These are phyloP conservation scores for Amphimedon queenslandica DNA, from an alignment of 37 sponge, comb jelly and placozoan genomes.

Conservation along the genomic window DNA sequence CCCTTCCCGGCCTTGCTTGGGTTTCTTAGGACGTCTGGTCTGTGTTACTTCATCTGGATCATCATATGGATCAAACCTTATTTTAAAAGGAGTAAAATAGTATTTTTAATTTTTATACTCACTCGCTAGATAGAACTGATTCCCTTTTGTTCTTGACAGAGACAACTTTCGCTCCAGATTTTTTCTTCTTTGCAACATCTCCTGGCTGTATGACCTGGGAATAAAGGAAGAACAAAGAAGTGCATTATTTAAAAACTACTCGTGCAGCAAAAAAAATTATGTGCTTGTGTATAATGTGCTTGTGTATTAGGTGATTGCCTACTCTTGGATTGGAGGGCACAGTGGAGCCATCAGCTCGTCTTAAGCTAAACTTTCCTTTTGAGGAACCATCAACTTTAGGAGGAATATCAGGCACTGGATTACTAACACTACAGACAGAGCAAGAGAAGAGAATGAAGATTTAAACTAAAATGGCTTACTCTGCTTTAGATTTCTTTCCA, in stretches of 20 bases:
- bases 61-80: not conserved
- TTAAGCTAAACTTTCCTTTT: constrained; percentile 43
- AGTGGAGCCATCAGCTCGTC: constrained; percentile 6
- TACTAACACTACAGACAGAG: constrained; percentile 37
- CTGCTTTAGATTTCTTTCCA: not conserved
- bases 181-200: constrained; percentile 33
- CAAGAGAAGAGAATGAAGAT: not conserved
- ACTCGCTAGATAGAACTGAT: not conserved
- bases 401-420: constrained; percentile 33
- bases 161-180: constrained; percentile 18
- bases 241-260: too few relatives aligned
- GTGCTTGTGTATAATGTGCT: too few relatives aligned
- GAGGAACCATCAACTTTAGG: constrained; percentile 24
- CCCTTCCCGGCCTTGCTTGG: not conserved
- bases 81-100: not conserved
- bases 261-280: too few relatives aligned
- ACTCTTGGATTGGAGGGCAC: constrained; percentile 35
- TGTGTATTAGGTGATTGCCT: too few relatives aligned
- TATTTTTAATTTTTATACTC: not conserved
- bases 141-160: not conserved
- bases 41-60: not conserved
- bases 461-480: not conserved
- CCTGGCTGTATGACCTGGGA: constrained; percentile 10
- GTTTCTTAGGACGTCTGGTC: not conserved
- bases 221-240: not conserved